Percentiles rank a stretch among this genome's conserved stretches.
Evolutionary conservation across 1,140 invertebrate genomes (phyloP).

Genomic region (Epicauta chinensis): DNA sequence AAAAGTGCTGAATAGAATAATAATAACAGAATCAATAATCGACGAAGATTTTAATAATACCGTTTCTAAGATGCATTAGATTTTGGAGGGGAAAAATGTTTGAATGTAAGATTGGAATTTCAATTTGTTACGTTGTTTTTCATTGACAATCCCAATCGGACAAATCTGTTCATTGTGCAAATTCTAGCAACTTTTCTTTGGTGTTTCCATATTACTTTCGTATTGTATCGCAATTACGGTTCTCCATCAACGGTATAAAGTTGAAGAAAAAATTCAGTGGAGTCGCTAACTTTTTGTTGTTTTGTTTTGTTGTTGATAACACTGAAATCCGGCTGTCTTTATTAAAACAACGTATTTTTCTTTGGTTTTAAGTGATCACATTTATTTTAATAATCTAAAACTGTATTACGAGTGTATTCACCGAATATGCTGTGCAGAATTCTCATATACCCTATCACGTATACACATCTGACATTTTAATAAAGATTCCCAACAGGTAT

Average conservation of each 20-base stretch:
- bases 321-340: no score
- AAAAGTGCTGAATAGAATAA: no score
- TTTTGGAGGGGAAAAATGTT: slow-evolving; percentile 4
- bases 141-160: not conserved
- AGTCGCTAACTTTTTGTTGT: no score
- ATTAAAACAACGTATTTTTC: no score
- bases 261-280: not conserved
- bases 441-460: slow-evolving; percentile 5
- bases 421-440: no score
- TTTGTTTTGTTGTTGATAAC: no score
- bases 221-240: slow-evolving; percentile 1
- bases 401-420: no score
- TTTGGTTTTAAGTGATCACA: no score
- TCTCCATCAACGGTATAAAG: not conserved
- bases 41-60: no score
- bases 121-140: slow-evolving; percentile 5
- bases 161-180: slow-evolving; percentile 3
- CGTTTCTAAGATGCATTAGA: no score
- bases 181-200: slow-evolving; percentile 9
- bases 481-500: slow-evolving; percentile 20
- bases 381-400: no score
- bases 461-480: slow-evolving; percentile 17
- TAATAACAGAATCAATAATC: no score
- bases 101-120: not conserved
- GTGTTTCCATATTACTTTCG: not conserved